Conservation (phyloP, 2,797 vertebrate species). For the Discoglossus pictus region DNA sequence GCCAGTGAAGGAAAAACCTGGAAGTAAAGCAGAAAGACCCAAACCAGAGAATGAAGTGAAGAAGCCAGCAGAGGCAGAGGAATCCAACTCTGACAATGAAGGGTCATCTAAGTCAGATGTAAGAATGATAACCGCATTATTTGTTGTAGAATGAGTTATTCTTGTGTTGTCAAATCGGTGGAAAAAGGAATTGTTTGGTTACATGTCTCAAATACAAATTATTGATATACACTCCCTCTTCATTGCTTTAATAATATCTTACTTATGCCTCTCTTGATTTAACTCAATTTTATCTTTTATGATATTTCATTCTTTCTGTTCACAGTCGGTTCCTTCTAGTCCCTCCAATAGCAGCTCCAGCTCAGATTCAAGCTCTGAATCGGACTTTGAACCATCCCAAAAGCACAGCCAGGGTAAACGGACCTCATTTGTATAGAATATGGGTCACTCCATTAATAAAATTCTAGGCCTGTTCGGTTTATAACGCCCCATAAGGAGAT, state of each 20-base stretch:
- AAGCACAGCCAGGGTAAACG: constrained; percentile 92
- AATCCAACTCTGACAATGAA: constrained; percentile 94
- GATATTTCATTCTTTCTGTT: background rate
- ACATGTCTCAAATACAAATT: no score
- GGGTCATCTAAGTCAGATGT: constrained; percentile 96
- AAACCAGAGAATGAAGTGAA: constrained; percentile 86
- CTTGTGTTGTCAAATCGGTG: no score
- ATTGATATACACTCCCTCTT: no score
- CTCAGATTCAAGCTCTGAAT: constrained; percentile 94
- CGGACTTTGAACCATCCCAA: constrained; percentile 93
- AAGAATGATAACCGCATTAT: constrained; percentile 53
- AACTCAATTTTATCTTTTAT: background rate
- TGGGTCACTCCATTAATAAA: no score
- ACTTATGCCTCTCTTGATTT: no score
- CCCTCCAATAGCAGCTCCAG: constrained; percentile 92
- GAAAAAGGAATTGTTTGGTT: no score
- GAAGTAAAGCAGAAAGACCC: constrained; percentile 77
- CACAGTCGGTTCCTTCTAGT: constrained; percentile 87
- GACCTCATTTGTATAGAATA: no score
- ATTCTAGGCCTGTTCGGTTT: no score
- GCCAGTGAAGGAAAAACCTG: constrained; percentile 83
- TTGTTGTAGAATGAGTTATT: no score
- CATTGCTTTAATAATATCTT: no score
- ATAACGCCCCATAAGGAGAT: no score
- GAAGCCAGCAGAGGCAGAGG: constrained; percentile 86